phyloP scores from a whole-genome alignment of 2,113 vertebrate species.

The Campylorhamphus procurvoides region DNA sequence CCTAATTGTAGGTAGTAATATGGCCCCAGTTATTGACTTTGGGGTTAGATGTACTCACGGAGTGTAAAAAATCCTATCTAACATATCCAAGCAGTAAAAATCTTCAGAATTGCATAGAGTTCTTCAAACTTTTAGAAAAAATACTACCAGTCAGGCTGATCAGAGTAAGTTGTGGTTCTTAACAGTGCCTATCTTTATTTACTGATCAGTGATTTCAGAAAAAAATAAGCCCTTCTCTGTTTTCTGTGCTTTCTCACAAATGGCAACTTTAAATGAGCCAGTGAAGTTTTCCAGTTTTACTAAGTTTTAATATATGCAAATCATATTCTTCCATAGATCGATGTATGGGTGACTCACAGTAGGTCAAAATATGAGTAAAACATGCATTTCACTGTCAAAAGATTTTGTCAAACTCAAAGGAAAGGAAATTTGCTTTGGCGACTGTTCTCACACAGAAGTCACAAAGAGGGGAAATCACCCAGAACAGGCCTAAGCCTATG shows the following conservation, averaged over 20 bases:
- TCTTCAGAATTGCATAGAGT: not conserved
- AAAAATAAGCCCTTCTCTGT: not conserved
- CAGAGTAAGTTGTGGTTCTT: not conserved
- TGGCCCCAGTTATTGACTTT: not conserved
- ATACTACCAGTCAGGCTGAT: not conserved
- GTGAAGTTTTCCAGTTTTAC: not conserved
- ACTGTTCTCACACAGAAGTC: not conserved
- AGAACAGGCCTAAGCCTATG: not conserved
- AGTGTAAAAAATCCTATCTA: not conserved
- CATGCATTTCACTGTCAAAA: not conserved
- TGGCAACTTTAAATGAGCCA: not conserved
- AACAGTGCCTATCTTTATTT: not conserved
- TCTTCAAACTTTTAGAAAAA: not conserved
- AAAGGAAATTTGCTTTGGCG: not conserved
- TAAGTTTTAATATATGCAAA: not conserved
- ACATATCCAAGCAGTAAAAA: not conserved
- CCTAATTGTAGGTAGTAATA: not conserved
- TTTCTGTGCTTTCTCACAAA: not conserved
- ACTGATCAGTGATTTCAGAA: not conserved
- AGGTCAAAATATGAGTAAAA: not conserved
- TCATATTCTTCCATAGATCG: not conserved
- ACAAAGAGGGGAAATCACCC: not conserved
- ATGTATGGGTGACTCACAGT: not conserved
- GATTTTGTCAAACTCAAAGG: not conserved
- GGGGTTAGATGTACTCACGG: not conserved